Evolutionary conservation across 2,888 invertebrate species (phyloP), one percentile per base, ranked within the genome.

Genomic region (Augiades crinisus): DNA sequence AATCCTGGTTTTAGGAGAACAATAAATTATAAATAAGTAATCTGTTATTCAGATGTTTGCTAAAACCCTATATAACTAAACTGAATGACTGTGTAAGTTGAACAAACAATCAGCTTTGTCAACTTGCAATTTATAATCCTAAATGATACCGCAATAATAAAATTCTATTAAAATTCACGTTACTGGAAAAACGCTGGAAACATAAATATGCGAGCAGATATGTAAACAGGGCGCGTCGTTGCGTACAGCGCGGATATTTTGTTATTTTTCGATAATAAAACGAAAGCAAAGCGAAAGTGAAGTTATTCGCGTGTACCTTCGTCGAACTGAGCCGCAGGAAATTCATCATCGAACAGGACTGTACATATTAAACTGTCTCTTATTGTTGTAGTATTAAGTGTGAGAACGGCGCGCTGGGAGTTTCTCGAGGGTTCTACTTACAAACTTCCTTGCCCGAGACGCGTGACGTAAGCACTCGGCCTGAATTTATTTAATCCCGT

Each of bases 401-500:
- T 19, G 33, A 41, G 13, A 24, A 12, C 22, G 2, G 14, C 31
- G 22, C 16, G 14, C 0, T 12, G 13, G 0, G 13, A 27, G 24
- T 21, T 47, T n/a, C 27, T 10, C 21, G 37, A 13, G 46, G 27
- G 37, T 36, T 12, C 31, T 47, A 22, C 47, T 47, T 38, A 47
- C 30, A 24, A 49, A 49, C 24, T 49, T 49, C 40, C 31, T 49
- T 41, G 40, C 33, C 47, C 33, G 40, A 49, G 33, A 33, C 21
- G 22, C 40, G 47, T 49, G 40, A 49, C 40, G 47, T 41, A 33
- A 49, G 47, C 47, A 49, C 47, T 31, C 40, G 40, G 40, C 40
- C 40, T 49, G 34, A 50, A 50, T 50, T 50, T 50, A 50, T 50
- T 43, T 50, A 50, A 50, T 50, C 49, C 41, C 49, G 49, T 50